Percentiles rank a stretch among this genome's conserved stretches.
phyloP scores from a whole-genome alignment of 2,888 invertebrate species.

The Nebria salina region DNA sequence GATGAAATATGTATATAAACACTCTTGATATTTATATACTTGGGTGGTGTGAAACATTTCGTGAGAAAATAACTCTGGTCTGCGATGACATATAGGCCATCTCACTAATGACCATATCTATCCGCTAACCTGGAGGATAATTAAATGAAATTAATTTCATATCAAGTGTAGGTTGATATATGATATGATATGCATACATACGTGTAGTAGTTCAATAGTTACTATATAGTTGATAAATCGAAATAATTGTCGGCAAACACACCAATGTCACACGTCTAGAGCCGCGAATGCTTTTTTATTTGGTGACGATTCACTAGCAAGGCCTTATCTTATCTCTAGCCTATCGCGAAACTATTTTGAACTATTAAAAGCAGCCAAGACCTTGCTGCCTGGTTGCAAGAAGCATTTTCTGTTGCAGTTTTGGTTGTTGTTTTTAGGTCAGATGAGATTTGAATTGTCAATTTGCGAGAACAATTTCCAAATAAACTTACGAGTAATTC shows the following conservation, averaged over 20 bases:
- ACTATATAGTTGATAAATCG: too few relatives aligned
- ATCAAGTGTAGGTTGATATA: too few relatives aligned
- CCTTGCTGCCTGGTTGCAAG: background rate
- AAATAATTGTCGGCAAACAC: background rate
- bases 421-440: background rate
- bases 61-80: background rate
- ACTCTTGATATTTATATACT: background rate
- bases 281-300: background rate
- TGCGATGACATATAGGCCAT: background rate
- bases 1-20: background rate
- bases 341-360: background rate
- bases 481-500: background rate
- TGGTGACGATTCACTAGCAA: background rate
- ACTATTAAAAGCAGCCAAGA: background rate
- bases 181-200: too few relatives aligned
- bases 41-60: background rate
- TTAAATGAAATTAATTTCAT: too few relatives aligned
- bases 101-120: too few relatives aligned
- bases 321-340: slow-evolving; percentile 21
- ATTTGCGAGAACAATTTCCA: background rate
- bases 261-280: background rate
- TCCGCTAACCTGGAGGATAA: too few relatives aligned
- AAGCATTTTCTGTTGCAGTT: background rate
- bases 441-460: background rate
- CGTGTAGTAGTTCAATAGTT: too few relatives aligned